Evolutionary conservation across 1,140 invertebrate species (phyloP), one percentile per base, ranked within the genome.

Genomic region (Orchestia grillus): DNA sequence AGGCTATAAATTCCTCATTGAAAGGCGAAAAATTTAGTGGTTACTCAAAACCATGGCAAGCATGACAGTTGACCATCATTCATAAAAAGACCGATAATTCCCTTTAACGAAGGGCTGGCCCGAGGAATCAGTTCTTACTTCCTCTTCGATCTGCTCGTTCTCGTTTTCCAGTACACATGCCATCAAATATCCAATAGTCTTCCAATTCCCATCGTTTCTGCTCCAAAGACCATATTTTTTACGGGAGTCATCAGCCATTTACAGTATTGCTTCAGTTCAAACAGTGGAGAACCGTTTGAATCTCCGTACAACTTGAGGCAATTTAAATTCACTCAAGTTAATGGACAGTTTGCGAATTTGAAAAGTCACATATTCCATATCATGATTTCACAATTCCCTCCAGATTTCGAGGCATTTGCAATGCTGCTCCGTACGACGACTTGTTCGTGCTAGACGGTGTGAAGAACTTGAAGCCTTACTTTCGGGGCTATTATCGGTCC

Each of bases 391-490:
- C 62, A 42, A 41, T 95, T 41, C n/a, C 47, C 8, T 95, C 8
- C 95, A 95, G 96, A 42, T 42, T 96, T 45, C 96, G 96, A 16
- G 96, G 96, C 28, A 96, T 96, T 16, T 96, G 96, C 53, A 90
- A 96, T 23, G 45, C 43, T 41, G 36, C 44, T 4, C 45, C 45
- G 90, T 96, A 96, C 90, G 96, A 96, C 96, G 90, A 96, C 42
- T 43, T 44, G 40, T 96, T 91, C 90, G 92, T 96, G 44, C 43
- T 96, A 90, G 90, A 90, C 43, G 96, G 96, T 28, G 23, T 47
- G 90, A 88, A 42, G 53, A 92, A 96, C 96, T 23, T n/a, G 0
- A 90, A 96, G 53, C 90, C 96, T 92, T 96, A 96, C 53, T 96
- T 96, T 57, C 87, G 96, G 0, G 96, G 96, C 90, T 96, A 96